Percentiles rank a stretch among this genome's conserved stretches.
These are phyloP conservation scores for Thumatha senex DNA, from an alignment of 2,888 invertebrate species.

Conservation along the genomic window DNA sequence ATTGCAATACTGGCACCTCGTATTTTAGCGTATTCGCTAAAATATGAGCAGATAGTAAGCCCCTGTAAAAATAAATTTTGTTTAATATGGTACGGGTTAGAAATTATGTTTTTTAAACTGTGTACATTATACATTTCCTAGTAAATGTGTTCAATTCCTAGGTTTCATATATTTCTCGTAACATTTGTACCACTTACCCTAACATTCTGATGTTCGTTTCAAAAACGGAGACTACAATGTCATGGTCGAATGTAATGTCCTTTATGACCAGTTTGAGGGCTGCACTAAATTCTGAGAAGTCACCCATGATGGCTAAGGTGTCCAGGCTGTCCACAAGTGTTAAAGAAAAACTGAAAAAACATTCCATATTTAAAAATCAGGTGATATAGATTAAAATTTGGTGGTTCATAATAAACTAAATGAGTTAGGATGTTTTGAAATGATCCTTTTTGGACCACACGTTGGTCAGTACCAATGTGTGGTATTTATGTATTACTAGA, in stretches of 20 bases:
- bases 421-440: too few relatives aligned
- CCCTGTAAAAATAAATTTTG: conserved; percentile 76
- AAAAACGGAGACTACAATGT: conserved; percentile 98
- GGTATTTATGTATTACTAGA: too few relatives aligned
- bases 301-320: conserved; percentile 95
- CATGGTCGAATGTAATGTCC: conserved; percentile 95
- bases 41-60: conserved; percentile 96
- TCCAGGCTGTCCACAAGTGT: conserved; percentile 98
- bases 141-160: too few relatives aligned
- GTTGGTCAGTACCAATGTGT: too few relatives aligned
- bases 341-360: conserved; percentile 93
- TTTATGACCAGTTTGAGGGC: conserved; percentile 93
- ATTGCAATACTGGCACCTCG: conserved; percentile 88
- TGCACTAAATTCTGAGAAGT: conserved; percentile 95
- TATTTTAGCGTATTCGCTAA: conserved; percentile 92
- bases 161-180: too few relatives aligned
- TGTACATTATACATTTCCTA: too few relatives aligned
- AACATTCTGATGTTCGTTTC: conserved; percentile 99
- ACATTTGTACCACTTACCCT: conserved; percentile 88
- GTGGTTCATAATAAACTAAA: not conserved
- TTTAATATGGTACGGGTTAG: not conserved
- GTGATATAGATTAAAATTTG: not conserved
- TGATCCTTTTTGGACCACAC: too few relatives aligned
- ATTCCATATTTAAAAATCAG: not conserved
- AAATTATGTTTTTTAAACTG: not conserved